Base-by-base conservation (phyloP, 2,797 vertebrate species). In the Sternarchorhynchus goeldii region DNA sequence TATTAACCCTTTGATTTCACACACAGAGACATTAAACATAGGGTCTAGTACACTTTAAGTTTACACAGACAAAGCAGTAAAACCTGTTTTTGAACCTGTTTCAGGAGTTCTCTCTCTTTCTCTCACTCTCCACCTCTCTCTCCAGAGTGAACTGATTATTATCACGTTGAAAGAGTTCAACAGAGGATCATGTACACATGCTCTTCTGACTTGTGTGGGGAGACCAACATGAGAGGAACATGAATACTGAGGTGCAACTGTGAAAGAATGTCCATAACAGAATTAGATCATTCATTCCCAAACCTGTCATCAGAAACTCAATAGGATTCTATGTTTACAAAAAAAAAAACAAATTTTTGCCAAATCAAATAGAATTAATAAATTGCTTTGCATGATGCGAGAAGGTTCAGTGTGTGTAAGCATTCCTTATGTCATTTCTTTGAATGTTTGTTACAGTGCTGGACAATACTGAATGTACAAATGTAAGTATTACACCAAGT, bases 1-100 rank as follows among this genome's bases (percentile, higher is more conserved):
- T 60, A 62, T 31, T 62, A 56, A 75, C 67, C 64, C 39, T 79
- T 79, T 59, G 39, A 12, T 64, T 58, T 79, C 55, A 71, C 79
- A 71, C 45, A 56, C 57, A 66, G 53, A n/a, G 31, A 53, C 21
- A 76, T 50, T 57, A 53, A 70, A 70, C 50, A 56, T 25, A 69
- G 17, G 39, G 55, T 36, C 58, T 39, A 59, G 4, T n/a, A 36
- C 20, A 59, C 25, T 8, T 67, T 25, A 21, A 18, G 20, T 18
- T 55, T 73, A 29, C 21, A 50, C 36, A 59, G 17, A 65, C n/a
- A n/a, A 53, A 74, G 64, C n/a, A 53, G 2, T 12, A 21, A 66
- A 32, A 45, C 31, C 29, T 56, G 29, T 8, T 12, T 25, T 34
- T 60, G 45, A 50, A 50, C 45, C 45, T 50, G 45, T 50, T 50